Base-by-base conservation (phyloP, 2,888 invertebrate species). In the Trichopria drosophilae region DNA sequence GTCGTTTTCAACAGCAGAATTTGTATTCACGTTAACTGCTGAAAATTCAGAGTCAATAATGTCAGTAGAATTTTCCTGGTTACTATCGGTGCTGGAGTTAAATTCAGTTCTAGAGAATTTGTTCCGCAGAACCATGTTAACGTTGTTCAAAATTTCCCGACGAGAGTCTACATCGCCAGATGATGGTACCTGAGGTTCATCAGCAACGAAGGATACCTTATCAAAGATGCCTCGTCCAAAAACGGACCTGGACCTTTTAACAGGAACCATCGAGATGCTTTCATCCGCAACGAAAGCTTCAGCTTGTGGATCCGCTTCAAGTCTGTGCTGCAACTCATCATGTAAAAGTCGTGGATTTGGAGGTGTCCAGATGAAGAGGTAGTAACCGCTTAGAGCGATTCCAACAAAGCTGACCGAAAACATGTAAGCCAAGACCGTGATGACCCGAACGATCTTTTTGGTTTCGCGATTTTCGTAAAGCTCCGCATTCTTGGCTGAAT, bases 381-480 rank as follows among this genome's bases (percentile, higher is more conserved):
- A 91, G 75, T 91, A 91, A 42, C 87, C 82, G 19, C 90, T 90
- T 39, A 91, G 79, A 40, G 88, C 82, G 62, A 90, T 87, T 5
- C 89, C 91, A 4, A 88, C 89, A 76, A 89, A 81, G n/a, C 90
- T 90, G 36, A 91, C 90, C n/a, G 88, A 87, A 57, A 89, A 79
- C 60, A 90, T 82, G 75, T 91, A 91, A 9, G 88, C 89, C 65
- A 88, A 72, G 46, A 91, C 91, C 1, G 90, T 90, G 57, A 90
- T 79, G 44, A 90, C 81, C 32, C 90, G 78, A 37, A 85, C 78
- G 62, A 82, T 61, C 24, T 69, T 73, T 37, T 71, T 73, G 6
- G 63, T 44, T 0, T 51, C 58, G 5, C 62, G 66, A 36, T 60
- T 58, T 26, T 74, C 75, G 53, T 57, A 73, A 4, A 72, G 29